Base-by-base conservation (phyloP, 2,797 vertebrate species). In the Steatocranus sp. region DNA sequence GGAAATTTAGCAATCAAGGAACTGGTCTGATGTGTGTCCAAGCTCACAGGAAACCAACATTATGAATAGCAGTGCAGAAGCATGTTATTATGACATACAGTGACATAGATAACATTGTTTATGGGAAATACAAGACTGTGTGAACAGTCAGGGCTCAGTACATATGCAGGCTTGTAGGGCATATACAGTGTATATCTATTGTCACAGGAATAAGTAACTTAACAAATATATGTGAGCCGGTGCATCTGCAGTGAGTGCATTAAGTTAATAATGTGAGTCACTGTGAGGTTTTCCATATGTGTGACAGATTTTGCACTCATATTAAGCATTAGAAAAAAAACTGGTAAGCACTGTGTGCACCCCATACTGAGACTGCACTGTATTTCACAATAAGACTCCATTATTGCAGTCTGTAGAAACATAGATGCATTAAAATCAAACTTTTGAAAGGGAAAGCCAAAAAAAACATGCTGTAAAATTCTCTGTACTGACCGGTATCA, bases 21-120 rank as follows among this genome's bases (percentile, higher is more conserved):
- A 12, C 17, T 58, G 4, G 30, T 30, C 18, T 75, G 49, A n/a
- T 34, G 6, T 49, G 25, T 34, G 9, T 77, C 17, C 30, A 53
- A 50, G 32, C 36, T 83, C 12, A 1, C 17, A 63, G 75, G 34
- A 79, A 73, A 46, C 8, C 8, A 25, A 32, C 36, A 70, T 38
- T 48, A 82, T 20, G 17, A 54, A 54, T 11, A 54, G 20, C 5
- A 4, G 18, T 75, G 36, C 51, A 18, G 53, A 75, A 81, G 76
- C 48, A 79, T 27, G 36, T 36, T 32, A 75, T 76, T 54, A 23
- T 54, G 75, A 78, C 81, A 61, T 53, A 20, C 7, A 74, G 80
- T 78, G 46, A 82, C 9, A 58, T 50, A 77, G 87, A 88, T 83
- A 85, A 79, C 41, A 32, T 12, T 86, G 84, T 89, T 88, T 85